Base-by-base conservation (phyloP, 2,888 invertebrate genomes). In the Lysandra coridon region DNA sequence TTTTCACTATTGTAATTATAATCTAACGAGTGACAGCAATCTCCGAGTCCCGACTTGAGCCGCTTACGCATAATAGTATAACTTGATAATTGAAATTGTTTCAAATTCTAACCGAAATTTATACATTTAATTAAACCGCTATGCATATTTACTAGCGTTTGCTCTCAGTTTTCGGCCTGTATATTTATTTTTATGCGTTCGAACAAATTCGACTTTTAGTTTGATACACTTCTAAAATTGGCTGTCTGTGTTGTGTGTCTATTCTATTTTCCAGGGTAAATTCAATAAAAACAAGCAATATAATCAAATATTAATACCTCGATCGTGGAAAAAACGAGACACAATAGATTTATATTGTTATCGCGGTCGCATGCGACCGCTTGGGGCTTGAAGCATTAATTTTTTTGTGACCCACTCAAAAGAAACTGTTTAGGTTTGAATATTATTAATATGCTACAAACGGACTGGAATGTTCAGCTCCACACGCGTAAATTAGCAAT, bases 1-100 rank as follows among this genome's bases (percentile, higher is more conserved):
- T 88, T 85, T 85, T 82, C 87, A 87, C 88, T 89, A 88, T 90
- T 88, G 89, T 86, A 85, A 87, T 88, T 88, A 89, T 90, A 79
- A 75, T 62, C 79, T 44, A 57, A 73, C 74, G 40, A 75, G 90
- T 89, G 86, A 88, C 89, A 88, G 88, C 87, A 81, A 84, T 86
- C 86, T 87, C 85, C 82, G 80, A 86, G 87, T 85, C 88, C 87
- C 84, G 86, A 86, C 86, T 86, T 62, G 60, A 44, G 75, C 69
- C 17, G 73, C 73, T 79, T 40, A 60, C 60, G 75, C 60, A 53
- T 79, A 79, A 79, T 79, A 75, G 62, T 44, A 62, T 62, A 79
- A 79, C 79, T 75, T 79, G 74, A 79, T 76, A 76, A 76, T 75
- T 75, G 79, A 75, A 79, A 79, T 74, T 79, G 79, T 75, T 74